phyloP scores from a whole-genome alignment of 2,113 vertebrate species.

The Ondatra zibethicus region DNA sequence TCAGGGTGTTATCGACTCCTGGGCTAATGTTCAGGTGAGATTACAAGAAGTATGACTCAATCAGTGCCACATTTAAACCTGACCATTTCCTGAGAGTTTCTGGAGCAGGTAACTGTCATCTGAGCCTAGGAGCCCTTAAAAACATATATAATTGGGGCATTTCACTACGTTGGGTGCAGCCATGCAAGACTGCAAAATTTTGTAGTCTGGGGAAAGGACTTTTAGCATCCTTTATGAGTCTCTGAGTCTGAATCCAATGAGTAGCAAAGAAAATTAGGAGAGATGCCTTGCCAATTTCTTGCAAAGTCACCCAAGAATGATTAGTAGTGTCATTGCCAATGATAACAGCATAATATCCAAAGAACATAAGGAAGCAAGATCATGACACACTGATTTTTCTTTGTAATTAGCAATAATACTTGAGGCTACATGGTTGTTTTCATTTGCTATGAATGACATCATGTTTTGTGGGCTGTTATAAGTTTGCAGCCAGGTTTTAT shows the following conservation, averaged over 20 bases:
- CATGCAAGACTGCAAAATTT: background rate
- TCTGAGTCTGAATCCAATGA: conserved; percentile 31
- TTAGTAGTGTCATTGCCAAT: conserved; percentile 44
- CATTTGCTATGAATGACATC: conserved; percentile 47
- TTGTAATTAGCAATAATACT: conserved; percentile 71
- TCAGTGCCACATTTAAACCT: background rate
- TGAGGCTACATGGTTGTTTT: conserved; percentile 45
- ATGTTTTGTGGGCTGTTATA: conserved; percentile 45
- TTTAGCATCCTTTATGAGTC: background rate
- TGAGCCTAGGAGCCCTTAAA: background rate
- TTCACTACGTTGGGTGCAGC: background rate
- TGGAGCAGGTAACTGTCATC: background rate
- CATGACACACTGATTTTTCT: conserved; percentile 60
- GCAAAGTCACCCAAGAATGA: conserved; percentile 54
- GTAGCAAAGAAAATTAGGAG: conserved; percentile 8
- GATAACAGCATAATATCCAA: conserved; percentile 30
- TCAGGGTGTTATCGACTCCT: background rate
- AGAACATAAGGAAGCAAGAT: conserved; percentile 66
- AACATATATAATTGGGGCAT: background rate
- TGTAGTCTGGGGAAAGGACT: background rate
- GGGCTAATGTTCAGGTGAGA: background rate
- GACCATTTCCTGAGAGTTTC: background rate
- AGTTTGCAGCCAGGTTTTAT: conserved; percentile 55
- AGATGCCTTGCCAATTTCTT: conserved; percentile 43
- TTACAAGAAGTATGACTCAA: background rate